Base-by-base conservation (phyloP, 2,797 vertebrate genomes). In the Sebastes alutus region DNA sequence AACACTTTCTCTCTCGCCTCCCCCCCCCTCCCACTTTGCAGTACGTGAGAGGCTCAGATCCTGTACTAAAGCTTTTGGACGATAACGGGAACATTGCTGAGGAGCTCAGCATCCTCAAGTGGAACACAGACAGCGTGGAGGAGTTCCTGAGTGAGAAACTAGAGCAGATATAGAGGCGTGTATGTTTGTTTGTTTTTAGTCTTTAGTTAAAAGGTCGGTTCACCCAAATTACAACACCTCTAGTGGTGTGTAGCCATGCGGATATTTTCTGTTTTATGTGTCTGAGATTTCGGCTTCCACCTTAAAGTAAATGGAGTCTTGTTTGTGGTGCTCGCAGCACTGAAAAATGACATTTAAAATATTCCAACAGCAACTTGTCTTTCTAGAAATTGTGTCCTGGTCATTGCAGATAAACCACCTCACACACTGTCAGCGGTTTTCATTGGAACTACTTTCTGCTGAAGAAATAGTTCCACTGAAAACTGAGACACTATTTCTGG, bases 101-200 rank as follows among this genome's bases (percentile, higher is more conserved):
- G 89, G 99, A 99, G 72, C 95, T 99, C 82, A 99, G 98, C 96
- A 99, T 99, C 95, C 97, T 98, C 93, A 99, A 99, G 89, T 99
- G 99, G 98, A 99, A 99, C 93, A 99, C 98, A 2, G 98, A 99
- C 94, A 99, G 99, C 0, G 99, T 99, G 56, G 99, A 99, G 93
- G 99, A 99, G 94, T 99, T 99, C 90, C 93, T 99, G 35, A 97
- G 97, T 87, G 99, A 99, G 93, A 99, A 99, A 87, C 91, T 99
- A 83, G 97, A 99, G 4, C 96, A 96, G 72, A 89, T 99, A 85
- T 99, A 99, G 94, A 91, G 27, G 69, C 22, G 0, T 65, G 20
- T 59, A 30, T 54, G 23, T 9, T 7, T 74, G 32, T 9, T 66
- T 78, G 52, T 38, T 59, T 67, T 71, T 58, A 54, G 22, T 83